These are phyloP conservation scores for Thunnus maccoyii DNA, from an alignment of 2,113 vertebrate genomes.

Conservation along the genomic window DNA sequence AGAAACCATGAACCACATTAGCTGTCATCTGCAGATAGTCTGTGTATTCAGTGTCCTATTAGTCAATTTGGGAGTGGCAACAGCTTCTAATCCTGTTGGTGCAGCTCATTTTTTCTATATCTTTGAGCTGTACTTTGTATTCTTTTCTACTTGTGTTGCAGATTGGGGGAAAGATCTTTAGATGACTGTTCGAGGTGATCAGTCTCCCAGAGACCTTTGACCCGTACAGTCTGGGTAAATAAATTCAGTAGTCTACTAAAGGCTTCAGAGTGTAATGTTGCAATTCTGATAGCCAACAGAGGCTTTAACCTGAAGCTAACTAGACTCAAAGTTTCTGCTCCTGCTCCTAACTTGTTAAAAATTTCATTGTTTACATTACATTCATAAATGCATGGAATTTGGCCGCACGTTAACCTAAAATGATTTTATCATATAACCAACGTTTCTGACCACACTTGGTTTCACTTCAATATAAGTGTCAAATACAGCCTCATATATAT, in stretches of 20 bases:
- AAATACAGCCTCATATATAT: no score
- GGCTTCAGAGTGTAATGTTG: conserved; percentile 8
- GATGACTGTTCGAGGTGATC: neutral
- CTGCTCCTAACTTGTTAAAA: no score
- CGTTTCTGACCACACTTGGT: no score
- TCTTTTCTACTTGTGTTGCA: neutral
- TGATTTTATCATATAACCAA: no score
- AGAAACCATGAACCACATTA: neutral
- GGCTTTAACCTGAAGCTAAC: no score
- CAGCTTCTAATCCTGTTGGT: neutral
- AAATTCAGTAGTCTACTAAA: conserved; percentile 6
- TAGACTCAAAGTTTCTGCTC: no score
- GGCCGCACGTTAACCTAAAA: no score
- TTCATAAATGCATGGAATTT: no score
- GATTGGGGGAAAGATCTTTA: neutral
- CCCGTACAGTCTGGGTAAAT: conserved; percentile 7
- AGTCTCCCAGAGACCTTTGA: conserved; percentile 15
- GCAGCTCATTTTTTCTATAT: neutral
- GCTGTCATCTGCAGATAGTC: neutral
- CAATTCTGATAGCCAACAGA: neutral
- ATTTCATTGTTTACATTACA: no score
- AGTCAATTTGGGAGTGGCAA: neutral
- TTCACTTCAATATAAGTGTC: no score
- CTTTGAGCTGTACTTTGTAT: neutral
- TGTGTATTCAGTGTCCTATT: neutral